phyloP scores from a whole-genome alignment of 2,113 vertebrate species.

The Gasterosteus nipponicus region DNA sequence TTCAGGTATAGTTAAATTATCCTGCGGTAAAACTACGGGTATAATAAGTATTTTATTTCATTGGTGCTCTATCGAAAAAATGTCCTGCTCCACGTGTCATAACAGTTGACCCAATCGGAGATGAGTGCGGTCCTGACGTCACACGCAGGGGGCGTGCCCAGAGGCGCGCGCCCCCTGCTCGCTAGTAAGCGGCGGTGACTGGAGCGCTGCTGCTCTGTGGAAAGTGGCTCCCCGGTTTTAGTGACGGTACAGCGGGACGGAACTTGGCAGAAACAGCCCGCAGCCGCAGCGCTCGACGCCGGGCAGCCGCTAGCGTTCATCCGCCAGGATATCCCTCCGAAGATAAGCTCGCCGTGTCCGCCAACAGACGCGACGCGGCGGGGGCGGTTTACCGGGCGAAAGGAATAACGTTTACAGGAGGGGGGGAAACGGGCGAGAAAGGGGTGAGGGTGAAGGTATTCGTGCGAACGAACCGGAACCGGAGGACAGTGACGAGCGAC shows the following conservation, averaged over 20 bases:
- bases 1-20: not conserved
- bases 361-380: not conserved
- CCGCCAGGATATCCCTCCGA: not conserved
- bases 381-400: conserved; percentile 28
- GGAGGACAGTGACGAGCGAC: conserved; percentile 54
- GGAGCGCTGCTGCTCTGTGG: conserved; percentile 54
- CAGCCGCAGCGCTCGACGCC: conserved; percentile 30
- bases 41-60: not conserved
- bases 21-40: not conserved
- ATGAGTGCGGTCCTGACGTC: conserved; percentile 66
- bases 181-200: conserved; percentile 62
- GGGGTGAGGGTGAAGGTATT: conserved; percentile 33
- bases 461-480: not conserved
- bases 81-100: not conserved
- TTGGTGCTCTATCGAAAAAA: conserved; percentile 7
- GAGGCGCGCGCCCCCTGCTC: conserved; percentile 36
- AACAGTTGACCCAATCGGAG: conserved; percentile 39
- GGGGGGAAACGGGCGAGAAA: conserved; percentile 22
- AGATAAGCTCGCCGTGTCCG: conserved; percentile 7
- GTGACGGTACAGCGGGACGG: conserved; percentile 36
- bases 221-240: conserved; percentile 54
- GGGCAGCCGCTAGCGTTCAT: not conserved
- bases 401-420: conserved; percentile 44
- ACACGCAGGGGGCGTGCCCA: conserved; percentile 67
- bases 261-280: conserved; percentile 55